Conservation (phyloP, 2,113 vertebrate genomes). For the Entomyzon cyanotis region DNA sequence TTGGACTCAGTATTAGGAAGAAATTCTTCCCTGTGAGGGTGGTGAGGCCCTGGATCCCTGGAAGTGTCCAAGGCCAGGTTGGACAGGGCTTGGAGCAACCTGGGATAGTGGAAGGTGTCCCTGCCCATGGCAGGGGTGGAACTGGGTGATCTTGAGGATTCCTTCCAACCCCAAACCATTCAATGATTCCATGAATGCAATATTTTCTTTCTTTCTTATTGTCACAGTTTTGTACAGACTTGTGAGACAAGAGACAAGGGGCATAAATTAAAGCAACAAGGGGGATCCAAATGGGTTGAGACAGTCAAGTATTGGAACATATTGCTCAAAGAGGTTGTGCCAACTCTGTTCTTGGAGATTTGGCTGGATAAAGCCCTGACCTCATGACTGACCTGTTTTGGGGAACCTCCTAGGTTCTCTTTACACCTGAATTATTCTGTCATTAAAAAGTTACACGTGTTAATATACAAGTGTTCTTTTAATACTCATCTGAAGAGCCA, state of each 20-base stretch:
- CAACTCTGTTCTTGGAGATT: not conserved
- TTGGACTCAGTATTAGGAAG: not conserved
- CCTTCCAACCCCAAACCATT: not conserved
- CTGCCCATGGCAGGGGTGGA: no score
- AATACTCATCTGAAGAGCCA: not conserved
- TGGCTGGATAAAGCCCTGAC: not conserved
- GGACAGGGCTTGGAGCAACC: rapidly evolving
- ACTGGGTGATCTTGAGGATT: no score
- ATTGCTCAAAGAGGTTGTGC: not conserved
- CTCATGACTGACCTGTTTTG: not conserved
- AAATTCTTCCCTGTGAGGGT: not conserved
- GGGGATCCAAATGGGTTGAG: not conserved
- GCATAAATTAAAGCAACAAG: not conserved
- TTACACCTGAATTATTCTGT: not conserved
- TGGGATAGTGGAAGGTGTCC: not conserved
- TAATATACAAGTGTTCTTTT: not conserved
- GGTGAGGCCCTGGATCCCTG: not conserved
- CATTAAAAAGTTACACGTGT: not conserved
- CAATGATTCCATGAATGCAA: not conserved
- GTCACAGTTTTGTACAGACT: not conserved
- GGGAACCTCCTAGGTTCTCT: not conserved
- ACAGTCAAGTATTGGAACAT: not conserved
- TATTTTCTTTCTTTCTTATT: not conserved
- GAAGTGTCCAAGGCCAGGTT: rapidly evolving
- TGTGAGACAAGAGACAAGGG: not conserved